Conservation (phyloP, 2,113 vertebrate species). For the Aptenodytes forsteri region DNA sequence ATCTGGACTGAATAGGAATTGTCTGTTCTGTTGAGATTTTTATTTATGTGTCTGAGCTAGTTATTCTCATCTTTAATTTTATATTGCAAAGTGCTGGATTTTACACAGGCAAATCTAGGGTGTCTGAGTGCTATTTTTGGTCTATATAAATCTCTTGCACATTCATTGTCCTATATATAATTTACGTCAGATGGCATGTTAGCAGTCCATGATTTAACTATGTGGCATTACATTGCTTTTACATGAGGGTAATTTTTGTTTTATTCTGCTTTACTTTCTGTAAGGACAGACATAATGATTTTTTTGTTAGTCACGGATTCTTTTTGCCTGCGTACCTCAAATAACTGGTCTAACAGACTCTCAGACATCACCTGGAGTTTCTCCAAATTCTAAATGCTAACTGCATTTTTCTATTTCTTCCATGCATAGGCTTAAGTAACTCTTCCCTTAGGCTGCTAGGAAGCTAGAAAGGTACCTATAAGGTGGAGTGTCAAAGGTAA, state of each 20-base stretch:
- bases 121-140: not conserved
- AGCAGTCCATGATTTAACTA: not conserved
- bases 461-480: not conserved
- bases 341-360: not conserved
- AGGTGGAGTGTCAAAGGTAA: not conserved
- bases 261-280: not conserved
- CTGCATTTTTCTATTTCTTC: not conserved
- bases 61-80: constrained; percentile 28
- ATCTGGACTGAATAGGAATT: not conserved
- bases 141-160: not conserved
- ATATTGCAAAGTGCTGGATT: not conserved
- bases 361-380: not conserved
- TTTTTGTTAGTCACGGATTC: not conserved
- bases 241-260: not conserved
- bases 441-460: not conserved
- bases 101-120: not conserved
- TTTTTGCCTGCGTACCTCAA: not conserved
- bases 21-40: not conserved
- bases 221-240: not conserved
- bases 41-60: not conserved
- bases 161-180: not conserved
- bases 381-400: not conserved
- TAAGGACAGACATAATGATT: not conserved
- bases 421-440: not conserved
- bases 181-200: not conserved